Percentiles rank a stretch among this genome's conserved stretches.
These are phyloP conservation scores for Holothuria leucospilota DNA, from an alignment of 53 echinoderm and acorn worm genomes.

Conservation along the genomic window DNA sequence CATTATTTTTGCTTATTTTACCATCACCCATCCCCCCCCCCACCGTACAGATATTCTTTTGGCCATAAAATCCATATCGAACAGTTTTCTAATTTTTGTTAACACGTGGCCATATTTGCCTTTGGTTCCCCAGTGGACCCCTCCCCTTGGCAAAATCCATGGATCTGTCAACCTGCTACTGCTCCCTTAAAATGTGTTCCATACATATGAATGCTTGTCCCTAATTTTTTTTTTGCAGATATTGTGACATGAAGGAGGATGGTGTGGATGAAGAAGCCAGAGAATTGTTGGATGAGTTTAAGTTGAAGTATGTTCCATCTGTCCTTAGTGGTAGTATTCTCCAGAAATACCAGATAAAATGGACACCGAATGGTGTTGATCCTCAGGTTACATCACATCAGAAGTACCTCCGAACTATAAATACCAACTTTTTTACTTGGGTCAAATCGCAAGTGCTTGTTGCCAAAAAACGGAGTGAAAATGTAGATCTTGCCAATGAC, in stretches of 20 bases:
- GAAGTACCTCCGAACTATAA: conserved; percentile 56
- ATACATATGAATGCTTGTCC: too few species aligned
- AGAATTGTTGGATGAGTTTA: conserved; percentile 49
- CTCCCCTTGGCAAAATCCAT: too few species aligned
- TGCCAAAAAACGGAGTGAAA: conserved; percentile 43
- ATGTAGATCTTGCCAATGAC: conserved; percentile 70
- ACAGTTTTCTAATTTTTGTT: too few species aligned
- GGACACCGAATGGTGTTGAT: conserved; percentile 64
- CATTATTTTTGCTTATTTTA: too few species aligned
- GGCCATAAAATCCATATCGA: too few species aligned
- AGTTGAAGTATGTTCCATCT: conserved; percentile 51
- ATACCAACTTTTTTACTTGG: conserved; percentile 38
- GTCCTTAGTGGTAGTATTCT: conserved; percentile 40
- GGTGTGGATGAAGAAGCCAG: conserved; percentile 40
- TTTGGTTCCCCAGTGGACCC: too few species aligned
- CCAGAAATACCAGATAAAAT: conserved; percentile 53
- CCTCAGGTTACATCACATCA: conserved; percentile 40
- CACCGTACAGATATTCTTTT: too few species aligned
- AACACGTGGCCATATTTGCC: too few species aligned
- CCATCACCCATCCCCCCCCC: too few species aligned
- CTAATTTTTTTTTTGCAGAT: conserved; percentile 20
- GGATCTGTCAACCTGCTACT: too few species aligned
- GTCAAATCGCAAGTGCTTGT: conserved; percentile 52
- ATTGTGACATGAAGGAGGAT: conserved; percentile 41
- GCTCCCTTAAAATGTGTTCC: too few species aligned